Evolutionary conservation across 1,140 invertebrate species (phyloP).

Genomic region (Pseudobourletiella spinata): DNA sequence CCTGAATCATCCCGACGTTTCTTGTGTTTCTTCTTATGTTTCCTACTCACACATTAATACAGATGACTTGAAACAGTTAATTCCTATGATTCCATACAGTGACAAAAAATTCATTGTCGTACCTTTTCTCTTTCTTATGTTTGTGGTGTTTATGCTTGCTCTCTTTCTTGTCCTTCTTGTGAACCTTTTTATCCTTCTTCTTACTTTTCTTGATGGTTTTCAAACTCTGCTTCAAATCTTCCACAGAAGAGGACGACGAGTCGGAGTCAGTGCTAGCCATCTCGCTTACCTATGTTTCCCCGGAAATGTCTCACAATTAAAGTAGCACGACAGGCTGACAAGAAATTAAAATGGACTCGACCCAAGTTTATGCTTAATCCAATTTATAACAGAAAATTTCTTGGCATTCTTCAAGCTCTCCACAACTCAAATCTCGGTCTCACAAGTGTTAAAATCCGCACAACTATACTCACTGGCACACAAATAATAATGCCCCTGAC

Average conservation of each 20-base stretch:
- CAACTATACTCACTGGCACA: too few relatives aligned
- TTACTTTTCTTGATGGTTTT: conserved; percentile 49
- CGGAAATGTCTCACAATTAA: not conserved
- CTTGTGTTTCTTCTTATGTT: conserved; percentile 40
- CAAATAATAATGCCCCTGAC: too few relatives aligned
- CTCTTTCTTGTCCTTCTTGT: conserved; percentile 50
- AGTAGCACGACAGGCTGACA: too few relatives aligned
- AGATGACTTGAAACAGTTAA: not conserved
- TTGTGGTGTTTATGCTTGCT: conserved; percentile 43
- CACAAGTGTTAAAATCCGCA: too few relatives aligned
- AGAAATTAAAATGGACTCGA: too few relatives aligned
- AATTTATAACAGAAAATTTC: too few relatives aligned
- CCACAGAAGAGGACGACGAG: conserved; percentile 19
- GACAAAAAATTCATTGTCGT: not conserved
- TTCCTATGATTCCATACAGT: not conserved
- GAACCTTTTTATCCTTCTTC: conserved; percentile 51
- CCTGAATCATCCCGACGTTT: conserved; percentile 10
- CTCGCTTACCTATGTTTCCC: not conserved
- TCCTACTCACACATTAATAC: conserved; percentile 36
- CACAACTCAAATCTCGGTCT: too few relatives aligned
- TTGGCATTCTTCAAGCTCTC: too few relatives aligned
- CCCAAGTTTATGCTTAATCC: too few relatives aligned
- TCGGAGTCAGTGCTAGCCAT: conserved; percentile 3
- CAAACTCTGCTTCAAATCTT: conserved; percentile 9
- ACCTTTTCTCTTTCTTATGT: conserved; percentile 36